Conservation (phyloP, 2,888 invertebrate genomes). For the Torymus aiolomorphi region DNA sequence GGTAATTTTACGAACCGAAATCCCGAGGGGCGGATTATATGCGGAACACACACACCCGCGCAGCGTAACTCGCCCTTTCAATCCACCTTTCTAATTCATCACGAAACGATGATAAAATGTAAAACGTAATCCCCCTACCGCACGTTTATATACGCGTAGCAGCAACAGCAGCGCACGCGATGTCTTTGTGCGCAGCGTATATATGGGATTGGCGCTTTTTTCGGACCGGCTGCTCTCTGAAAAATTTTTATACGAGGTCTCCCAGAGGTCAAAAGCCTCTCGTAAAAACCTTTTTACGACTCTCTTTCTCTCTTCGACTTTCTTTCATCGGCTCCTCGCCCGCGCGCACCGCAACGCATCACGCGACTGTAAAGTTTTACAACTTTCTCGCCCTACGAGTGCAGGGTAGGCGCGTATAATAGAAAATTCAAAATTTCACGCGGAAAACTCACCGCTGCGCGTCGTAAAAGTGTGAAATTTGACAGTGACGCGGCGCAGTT, state of each 20-base stretch:
- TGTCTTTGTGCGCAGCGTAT: not conserved
- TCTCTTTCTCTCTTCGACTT: constrained; percentile 16
- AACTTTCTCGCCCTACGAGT: not conserved
- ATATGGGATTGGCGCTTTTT: not conserved
- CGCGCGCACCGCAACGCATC: not conserved
- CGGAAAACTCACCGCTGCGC: not conserved
- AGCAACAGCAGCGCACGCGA: not conserved
- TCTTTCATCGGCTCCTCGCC: not conserved
- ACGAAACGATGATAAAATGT: constrained; percentile 26
- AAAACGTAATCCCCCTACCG: not conserved
- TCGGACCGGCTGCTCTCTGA: not conserved
- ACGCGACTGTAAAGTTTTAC: constrained; percentile 41
- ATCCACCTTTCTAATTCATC: constrained; percentile 33
- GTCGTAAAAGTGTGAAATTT: constrained; percentile 6
- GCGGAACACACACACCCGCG: not conserved
- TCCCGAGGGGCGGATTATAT: constrained; percentile 6
- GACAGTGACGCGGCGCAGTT: not conserved
- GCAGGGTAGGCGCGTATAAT: not conserved
- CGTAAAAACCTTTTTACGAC: constrained; percentile 43
- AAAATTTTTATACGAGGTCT: constrained; percentile 38
- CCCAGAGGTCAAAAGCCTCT: constrained; percentile 31
- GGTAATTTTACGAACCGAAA: constrained; percentile 30
- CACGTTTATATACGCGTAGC: no score
- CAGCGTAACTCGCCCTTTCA: constrained; percentile 8
- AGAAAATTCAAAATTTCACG: constrained; percentile 35